Conservation (phyloP, 1,140 invertebrate genomes). For the Bombus turneri region DNA sequence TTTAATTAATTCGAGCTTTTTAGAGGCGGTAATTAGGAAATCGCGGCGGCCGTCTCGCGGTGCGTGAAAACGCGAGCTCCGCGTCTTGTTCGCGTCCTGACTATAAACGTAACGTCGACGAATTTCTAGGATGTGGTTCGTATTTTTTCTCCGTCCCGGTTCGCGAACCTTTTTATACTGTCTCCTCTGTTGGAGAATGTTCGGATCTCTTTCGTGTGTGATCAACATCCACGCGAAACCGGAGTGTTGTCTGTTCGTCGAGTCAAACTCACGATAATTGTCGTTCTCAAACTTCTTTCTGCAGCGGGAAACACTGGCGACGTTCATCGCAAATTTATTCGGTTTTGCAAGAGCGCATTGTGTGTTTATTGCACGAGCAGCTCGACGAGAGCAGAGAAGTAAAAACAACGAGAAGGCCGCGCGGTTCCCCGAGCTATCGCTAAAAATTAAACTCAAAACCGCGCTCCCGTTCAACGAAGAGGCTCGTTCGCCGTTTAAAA, state of each 20-base stretch:
- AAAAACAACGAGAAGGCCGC: background rate
- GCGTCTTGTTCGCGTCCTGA: background rate
- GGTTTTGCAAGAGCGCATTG: background rate
- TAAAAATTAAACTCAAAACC: conserved; percentile 53
- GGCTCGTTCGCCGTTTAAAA: conserved; percentile 38
- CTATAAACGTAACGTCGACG: conserved; percentile 36
- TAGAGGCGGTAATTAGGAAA: conserved; percentile 53
- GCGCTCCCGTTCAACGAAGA: conserved; percentile 25
- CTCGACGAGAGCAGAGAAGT: background rate
- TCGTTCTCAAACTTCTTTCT: background rate
- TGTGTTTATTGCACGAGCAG: too few relatives aligned
- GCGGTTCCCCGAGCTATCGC: conserved; percentile 19
- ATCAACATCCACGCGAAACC: background rate
- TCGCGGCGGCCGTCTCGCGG: conserved; percentile 43
- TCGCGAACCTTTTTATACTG: background rate
- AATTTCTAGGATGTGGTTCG: conserved; percentile 14
- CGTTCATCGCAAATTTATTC: conserved; percentile 36
- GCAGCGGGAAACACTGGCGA: background rate
- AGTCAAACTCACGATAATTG: background rate
- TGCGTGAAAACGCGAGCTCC: conserved; percentile 40
- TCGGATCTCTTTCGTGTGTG: conserved; percentile 1
- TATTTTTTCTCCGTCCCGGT: conserved; percentile 10
- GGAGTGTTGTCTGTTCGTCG: background rate
- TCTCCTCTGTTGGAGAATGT: background rate
- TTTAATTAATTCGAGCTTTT: conserved; percentile 57